Conservation (phyloP, 1,140 invertebrate genomes). For the Zaprionus capensis region DNA sequence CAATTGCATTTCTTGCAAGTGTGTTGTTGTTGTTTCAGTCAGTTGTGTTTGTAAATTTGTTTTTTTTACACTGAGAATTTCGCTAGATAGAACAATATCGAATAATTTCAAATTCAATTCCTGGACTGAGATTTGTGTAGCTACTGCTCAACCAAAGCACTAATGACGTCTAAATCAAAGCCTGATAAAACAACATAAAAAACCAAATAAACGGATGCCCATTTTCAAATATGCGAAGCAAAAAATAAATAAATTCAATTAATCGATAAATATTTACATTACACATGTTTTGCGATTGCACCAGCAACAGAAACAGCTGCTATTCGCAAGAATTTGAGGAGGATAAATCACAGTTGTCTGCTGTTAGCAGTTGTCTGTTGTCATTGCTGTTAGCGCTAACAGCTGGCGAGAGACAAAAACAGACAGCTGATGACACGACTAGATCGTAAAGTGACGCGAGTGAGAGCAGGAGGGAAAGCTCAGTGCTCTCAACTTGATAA, state of each 20-base stretch:
- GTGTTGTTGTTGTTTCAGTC: slow-evolving; percentile 1
- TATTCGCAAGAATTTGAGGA: background rate
- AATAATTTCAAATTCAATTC: slow-evolving; percentile 42
- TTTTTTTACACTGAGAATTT: slow-evolving; percentile 54
- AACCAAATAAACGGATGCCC: background rate
- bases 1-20: background rate
- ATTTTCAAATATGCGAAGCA: background rate
- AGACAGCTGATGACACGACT: background rate
- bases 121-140: slow-evolving; percentile 10
- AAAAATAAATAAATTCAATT: slow-evolving; percentile 6
- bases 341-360: background rate
- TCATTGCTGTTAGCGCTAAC: slow-evolving; percentile 12
- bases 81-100: slow-evolving; percentile 4
- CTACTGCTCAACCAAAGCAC: background rate
- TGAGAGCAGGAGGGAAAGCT: background rate
- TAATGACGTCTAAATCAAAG: slow-evolving; percentile 36
- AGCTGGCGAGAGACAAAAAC: background rate
- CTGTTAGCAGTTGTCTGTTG: background rate
- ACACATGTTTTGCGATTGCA: background rate
- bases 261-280: slow-evolving; percentile 15
- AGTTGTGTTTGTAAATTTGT: slow-evolving; percentile 29
- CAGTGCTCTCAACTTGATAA: no score
- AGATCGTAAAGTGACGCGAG: background rate
- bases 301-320: background rate
- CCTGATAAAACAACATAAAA: background rate